Evolutionary conservation across 23 tunicate species (phyloP), one percentile per base, ranked within the genome.

Genomic region (Styela plicata): DNA sequence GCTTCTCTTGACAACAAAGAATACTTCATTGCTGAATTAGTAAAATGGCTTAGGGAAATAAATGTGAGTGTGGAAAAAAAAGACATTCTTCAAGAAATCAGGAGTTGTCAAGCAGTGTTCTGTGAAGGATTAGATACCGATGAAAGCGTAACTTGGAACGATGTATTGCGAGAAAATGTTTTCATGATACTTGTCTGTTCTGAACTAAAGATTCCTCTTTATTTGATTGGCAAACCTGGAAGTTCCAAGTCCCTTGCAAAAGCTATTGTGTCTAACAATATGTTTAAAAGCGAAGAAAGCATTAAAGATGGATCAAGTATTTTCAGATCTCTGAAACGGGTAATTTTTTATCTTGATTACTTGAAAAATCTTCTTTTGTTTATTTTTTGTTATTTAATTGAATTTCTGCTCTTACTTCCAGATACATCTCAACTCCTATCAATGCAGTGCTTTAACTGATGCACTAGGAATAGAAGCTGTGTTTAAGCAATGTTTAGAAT

Each of bases 231-330:
- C 0, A 87, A 87, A 36, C 91, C 91, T 36, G 91, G 91, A 35
- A 87, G 91, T 37, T 87, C 91, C 57, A 87, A 87, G 36, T 87
- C 91, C 18, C 84, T 87, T 19, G 91, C 91, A 0, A 87, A 87
- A 74, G 82, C 91, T 2, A 74, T 87, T 3, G 86, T 74, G 10
- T 67, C 82, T 0, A 67, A 37, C 27, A 84, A 78, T 2, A 87
- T 87, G 91, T 74, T 63, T 36, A 83, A 83, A 3, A 31, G 61
- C 25, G 76, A 63, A 34, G 63, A 82, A 66, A 86, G 91, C 0
- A 35, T 0, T 2, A 61, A 37, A 0, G 73, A 86, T 2, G 74
- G 31, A 1, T 80, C 35, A 34, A 31, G 0, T 32, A 22, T 87
- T 36, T 87, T 74, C 37, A 36, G 33, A 22, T 21, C 65, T 27